Conservation (phyloP, 2,113 vertebrate genomes). For the Prunella himalayana region DNA sequence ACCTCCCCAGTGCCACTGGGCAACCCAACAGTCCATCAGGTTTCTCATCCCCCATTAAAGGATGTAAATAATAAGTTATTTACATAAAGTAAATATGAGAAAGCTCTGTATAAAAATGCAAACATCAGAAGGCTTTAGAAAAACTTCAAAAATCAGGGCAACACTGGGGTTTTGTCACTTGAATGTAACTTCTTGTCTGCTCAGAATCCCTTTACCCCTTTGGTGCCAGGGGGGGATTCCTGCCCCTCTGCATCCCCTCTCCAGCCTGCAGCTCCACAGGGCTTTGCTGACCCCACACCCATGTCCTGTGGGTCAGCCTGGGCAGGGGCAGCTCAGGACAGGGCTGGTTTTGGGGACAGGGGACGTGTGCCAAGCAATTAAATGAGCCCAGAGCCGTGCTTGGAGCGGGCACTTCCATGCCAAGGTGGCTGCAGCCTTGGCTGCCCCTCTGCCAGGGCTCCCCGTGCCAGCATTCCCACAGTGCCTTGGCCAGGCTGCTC, state of each 20-base stretch:
- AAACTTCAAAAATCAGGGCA: too few species aligned
- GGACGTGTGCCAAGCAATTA: accelerated
- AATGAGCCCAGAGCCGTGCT: neutral
- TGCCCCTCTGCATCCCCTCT: neutral
- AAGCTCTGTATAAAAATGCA: too few species aligned
- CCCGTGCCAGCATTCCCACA: neutral
- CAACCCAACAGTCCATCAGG: too few species aligned
- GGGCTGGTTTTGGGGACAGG: accelerated
- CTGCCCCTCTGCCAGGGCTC: neutral
- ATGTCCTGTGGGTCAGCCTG: accelerated
- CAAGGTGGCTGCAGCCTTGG: neutral
- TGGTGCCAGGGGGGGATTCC: neutral
- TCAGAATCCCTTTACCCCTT: accelerated
- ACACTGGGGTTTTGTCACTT: neutral
- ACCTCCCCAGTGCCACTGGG: too few species aligned
- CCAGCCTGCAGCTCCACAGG: neutral
- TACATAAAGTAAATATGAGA: too few species aligned
- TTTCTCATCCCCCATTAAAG: too few species aligned
- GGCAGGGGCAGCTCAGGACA: neutral
- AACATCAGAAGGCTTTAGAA: too few species aligned
- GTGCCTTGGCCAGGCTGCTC: neutral
- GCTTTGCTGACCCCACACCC: accelerated
- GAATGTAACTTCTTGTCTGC: too few species aligned
- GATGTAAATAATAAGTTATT: too few species aligned
- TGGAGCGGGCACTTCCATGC: neutral